Evolutionary conservation across 2,888 invertebrate genomes (phyloP).

Genomic region (Cheilosia urbana): DNA sequence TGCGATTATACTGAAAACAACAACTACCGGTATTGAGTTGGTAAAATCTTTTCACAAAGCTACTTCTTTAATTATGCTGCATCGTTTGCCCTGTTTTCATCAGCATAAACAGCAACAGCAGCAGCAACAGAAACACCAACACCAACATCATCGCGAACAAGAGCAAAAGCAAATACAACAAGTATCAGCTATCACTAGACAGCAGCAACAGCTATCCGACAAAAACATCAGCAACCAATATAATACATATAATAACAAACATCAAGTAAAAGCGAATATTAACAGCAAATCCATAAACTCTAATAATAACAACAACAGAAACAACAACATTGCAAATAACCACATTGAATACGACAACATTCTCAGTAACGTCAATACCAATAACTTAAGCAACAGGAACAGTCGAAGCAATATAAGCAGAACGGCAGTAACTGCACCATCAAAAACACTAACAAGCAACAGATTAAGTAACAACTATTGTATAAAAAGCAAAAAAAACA

Average conservation of each 20-base stretch:
- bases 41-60: conserved; percentile 49
- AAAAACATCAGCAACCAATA: conserved; percentile 1
- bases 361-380: conserved; percentile 28
- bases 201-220: conserved; percentile 1
- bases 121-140: conserved; percentile 66
- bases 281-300: conserved; percentile 41
- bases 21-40: conserved; percentile 46
- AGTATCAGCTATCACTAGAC: conserved; percentile 12
- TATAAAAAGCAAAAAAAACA: conserved; percentile 57
- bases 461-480: conserved; percentile 70
- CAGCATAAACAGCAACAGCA: conserved; percentile 78
- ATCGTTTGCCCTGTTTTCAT: conserved; percentile 69
- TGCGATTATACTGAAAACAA: conserved; percentile 42
- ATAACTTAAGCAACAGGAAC: conserved; percentile 23
- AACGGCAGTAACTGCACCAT: conserved; percentile 75
- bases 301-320: background rate
- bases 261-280: conserved; percentile 23
- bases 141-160: conserved; percentile 29
- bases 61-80: conserved; percentile 71
- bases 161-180: conserved; percentile 21
- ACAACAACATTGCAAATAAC: background rate
- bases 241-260: background rate
- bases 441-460: conserved; percentile 73
- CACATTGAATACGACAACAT: conserved; percentile 40
- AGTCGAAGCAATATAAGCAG: conserved; percentile 48